A percentile compares a stretch with the other conserved stretches of the same genome.
These are phyloP conservation scores for Cataglyphis rosenhaueri DNA, from an alignment of 2,888 invertebrate genomes.

Conservation along the genomic window DNA sequence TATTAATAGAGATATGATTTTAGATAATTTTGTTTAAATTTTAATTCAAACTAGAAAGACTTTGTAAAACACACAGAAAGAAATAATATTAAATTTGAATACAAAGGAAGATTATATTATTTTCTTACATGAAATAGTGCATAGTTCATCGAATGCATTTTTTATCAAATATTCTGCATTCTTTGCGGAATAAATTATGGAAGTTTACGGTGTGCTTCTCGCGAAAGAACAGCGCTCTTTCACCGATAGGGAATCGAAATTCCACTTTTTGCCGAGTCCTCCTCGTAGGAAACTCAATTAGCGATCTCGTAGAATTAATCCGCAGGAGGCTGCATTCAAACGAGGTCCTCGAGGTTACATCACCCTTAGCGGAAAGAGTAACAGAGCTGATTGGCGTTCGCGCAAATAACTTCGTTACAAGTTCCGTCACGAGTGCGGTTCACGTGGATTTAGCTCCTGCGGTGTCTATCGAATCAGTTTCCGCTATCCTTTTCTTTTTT, in stretches of 20 bases:
- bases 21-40: not conserved
- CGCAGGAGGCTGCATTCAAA: constrained; percentile 37
- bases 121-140: not conserved
- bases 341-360: constrained; percentile 38
- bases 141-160: not conserved
- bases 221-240: not conserved
- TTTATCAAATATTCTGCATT: not conserved
- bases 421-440: constrained; percentile 28
- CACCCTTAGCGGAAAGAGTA: constrained; percentile 42
- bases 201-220: not conserved
- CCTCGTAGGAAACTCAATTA: constrained; percentile 62
- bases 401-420: constrained; percentile 62
- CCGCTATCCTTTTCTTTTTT: constrained; percentile 13
- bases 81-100: not conserved
- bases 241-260: constrained; percentile 25
- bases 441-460: constrained; percentile 36
- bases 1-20: not conserved
- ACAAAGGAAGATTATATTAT: not conserved
- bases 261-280: not conserved
- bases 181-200: constrained; percentile 7
- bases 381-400: constrained; percentile 61
- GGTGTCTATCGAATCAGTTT: constrained; percentile 38
- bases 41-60: not conserved
- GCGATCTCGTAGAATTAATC: constrained; percentile 58
- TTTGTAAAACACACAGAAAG: not conserved